Evolutionary conservation across 2,888 invertebrate species (phyloP).

Genomic region (Eulithis prunata): DNA sequence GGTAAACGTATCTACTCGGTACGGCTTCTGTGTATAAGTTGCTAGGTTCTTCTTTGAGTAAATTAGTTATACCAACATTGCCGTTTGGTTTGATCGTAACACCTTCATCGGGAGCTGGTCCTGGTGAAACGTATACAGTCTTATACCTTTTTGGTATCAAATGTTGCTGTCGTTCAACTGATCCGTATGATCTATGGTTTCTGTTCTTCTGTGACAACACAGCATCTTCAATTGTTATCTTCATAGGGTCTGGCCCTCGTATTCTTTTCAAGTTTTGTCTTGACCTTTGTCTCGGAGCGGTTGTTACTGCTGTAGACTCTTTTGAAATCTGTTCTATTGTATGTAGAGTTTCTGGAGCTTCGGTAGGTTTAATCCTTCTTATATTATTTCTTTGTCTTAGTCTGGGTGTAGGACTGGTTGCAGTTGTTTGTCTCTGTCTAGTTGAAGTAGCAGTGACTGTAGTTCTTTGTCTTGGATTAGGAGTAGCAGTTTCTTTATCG

Average conservation of each 20-base stretch:
- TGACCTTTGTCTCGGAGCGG: constrained; percentile 31
- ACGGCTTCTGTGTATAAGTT: constrained; percentile 61
- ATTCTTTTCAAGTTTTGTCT: constrained; percentile 40
- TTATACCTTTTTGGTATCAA: constrained; percentile 57
- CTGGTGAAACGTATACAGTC: constrained; percentile 60
- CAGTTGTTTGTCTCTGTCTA: constrained; percentile 23
- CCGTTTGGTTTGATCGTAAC: constrained; percentile 75
- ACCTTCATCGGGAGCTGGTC: constrained; percentile 66
- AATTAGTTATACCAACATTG: constrained; percentile 57
- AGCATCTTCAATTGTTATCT: constrained; percentile 61
- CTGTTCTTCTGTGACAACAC: constrained; percentile 58
- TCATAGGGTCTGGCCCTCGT: constrained; percentile 52
- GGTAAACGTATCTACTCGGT: constrained; percentile 64
- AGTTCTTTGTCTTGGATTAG: constrained; percentile 29
- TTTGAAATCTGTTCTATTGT: constrained; percentile 19
- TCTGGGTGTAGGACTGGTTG: constrained; percentile 12
- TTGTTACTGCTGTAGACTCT: constrained; percentile 14
- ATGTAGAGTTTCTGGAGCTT: constrained; percentile 36
- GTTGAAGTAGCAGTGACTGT: background rate
- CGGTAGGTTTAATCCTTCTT: constrained; percentile 38
- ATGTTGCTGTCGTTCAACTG: constrained; percentile 60
- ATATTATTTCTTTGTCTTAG: constrained; percentile 41
- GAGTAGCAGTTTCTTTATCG: constrained; percentile 41
- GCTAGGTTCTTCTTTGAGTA: constrained; percentile 48
- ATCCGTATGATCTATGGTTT: constrained; percentile 75